Base-by-base conservation (phyloP, 23 tunicate species). In the Styela clava region DNA sequence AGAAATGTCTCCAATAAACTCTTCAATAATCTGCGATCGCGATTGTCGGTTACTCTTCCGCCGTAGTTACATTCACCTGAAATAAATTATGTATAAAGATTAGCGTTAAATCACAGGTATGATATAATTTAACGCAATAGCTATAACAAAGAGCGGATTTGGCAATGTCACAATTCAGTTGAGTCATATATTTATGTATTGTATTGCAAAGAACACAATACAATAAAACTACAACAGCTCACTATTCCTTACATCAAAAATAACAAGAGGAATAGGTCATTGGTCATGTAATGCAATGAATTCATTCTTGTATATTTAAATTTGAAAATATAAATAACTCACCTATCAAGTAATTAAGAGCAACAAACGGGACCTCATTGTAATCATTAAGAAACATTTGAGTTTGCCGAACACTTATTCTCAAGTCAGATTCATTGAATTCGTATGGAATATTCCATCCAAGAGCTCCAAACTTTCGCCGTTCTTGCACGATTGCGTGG, bases 401-500 rank as follows among this genome's bases (percentile, higher is more conserved):
- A 27, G 97, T 78, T 44, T 91, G 97, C 24, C 90, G 81, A 23
- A 86, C 71, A 56, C 97, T 91, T 61, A 91, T 91, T 29, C 97
- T 83, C 18, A 91, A 85, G 51, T 91, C 97, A 20, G 97, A 91
- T 63, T 91, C 97, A 62, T 91, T 91, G 62, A 91, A 91, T 63
- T 88, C 97, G 80, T 91, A 91, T 34, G 97, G 68, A 44, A 91
- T 91, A 52, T 91, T 91, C 97, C 97, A 91, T 2, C 97, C 97
- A 1, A 91, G 83, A 0, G 97, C 87, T 23, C 97, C 97, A 82
- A 91, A 91, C 33, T 77, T 91, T 30, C 90, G 77, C 35, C 97
- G 63, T 68, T 91, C 97, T 86, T 91, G 97, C 20, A 91, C 90
- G 16, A 91, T 85, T 25, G 97, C 97, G 51, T 91, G 97, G 81